phyloP scores from a whole-genome alignment of 2,113 vertebrate genomes.

The Tonatia bakeri region DNA sequence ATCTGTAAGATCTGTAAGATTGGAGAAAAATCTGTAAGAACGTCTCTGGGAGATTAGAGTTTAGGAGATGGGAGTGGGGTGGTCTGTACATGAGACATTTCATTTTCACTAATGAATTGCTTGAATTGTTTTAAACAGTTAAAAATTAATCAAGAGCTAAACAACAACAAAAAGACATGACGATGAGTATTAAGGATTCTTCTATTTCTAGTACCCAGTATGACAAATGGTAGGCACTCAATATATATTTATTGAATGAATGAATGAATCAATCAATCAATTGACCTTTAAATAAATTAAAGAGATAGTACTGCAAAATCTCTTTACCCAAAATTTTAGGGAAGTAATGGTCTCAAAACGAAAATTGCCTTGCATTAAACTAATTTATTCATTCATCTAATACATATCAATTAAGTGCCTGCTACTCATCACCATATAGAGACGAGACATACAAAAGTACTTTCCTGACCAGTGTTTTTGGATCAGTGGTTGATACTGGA shows the following conservation, averaged over 20 bases:
- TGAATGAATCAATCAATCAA: background rate
- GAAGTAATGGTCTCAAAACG: background rate
- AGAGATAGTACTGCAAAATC: background rate
- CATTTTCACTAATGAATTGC: background rate
- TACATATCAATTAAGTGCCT: background rate
- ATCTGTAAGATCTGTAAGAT: background rate
- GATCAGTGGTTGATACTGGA: background rate
- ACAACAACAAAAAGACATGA: background rate
- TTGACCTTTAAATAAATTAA: background rate
- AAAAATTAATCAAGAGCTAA: background rate
- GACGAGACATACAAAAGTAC: background rate
- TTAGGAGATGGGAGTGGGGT: background rate
- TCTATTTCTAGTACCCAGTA: background rate
- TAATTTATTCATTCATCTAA: background rate
- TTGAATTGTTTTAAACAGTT: slow-evolving; percentile 1
- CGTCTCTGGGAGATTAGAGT: background rate
- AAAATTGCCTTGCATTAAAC: background rate
- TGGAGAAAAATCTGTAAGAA: background rate
- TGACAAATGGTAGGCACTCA: background rate
- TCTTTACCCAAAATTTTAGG: background rate
- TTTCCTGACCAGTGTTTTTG: background rate
- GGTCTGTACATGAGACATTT: background rate
- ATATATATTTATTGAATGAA: background rate
- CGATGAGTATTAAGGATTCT: background rate
- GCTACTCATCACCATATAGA: background rate